Evolutionary conservation across 2,888 invertebrate genomes (phyloP), one percentile per base, ranked within the genome.

Genomic region (Xylocampa areola): DNA sequence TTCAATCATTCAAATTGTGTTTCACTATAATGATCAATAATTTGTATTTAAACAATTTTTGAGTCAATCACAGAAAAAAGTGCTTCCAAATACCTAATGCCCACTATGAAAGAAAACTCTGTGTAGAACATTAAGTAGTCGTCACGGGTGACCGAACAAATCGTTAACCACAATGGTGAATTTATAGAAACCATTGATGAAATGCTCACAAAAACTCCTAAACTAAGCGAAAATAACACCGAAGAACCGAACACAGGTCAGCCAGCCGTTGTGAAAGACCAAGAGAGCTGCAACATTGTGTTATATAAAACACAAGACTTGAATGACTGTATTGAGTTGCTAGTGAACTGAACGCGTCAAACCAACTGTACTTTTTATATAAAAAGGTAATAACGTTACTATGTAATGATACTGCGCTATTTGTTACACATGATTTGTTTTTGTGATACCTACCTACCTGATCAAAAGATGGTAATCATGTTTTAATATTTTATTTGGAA

Each of bases 231-330:
- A 58, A 52, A 61, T 67, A 73, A 43, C 43, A 37, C 23, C 47
- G 53, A 71, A 65, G 74, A 68, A 65, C 19, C 43, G 47, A 49
- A 44, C 77, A 76, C 72, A 79, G 80, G 82, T 81, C 81, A 73
- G 48, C 60, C 39, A 54, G 36, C 49, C 57, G 68, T 92, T 92
- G 90, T 84, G 91, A 89, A 91, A 93, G 80, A 85, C 40, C 44
- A 61, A 63, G 53, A 49, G 70, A 63, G 71, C 79, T 73, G 90
- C 92, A 90, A 91, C 80, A 79, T 68, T 69, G 64, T 77, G 87
- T 91, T 92, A 92, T 93, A 93, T 92, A 93, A 93, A 92, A 87
- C 82, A 89, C 84, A 85, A 74, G 84, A 83, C 73, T 81, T 76
- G 76, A 63, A 72, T 68, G 45, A 67, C 75, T 73, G 68, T 71